Conservation (phyloP, 2,113 vertebrate species). For the Baryphthengus martii region DNA sequence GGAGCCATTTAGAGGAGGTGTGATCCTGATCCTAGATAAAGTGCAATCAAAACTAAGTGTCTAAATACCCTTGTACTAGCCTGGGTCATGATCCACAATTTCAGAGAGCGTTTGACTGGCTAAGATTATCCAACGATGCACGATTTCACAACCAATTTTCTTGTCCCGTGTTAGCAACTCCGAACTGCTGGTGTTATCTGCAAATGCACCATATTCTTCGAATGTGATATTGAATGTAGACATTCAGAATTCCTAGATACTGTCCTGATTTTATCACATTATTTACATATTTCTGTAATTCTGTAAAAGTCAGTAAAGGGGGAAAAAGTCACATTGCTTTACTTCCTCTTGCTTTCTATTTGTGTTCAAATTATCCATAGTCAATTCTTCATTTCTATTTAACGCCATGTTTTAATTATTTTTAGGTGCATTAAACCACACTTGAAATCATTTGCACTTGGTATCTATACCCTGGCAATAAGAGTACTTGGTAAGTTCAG, state of each 20-base stretch:
- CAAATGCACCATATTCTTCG: background rate
- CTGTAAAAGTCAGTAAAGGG: background rate
- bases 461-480: conserved; percentile 85
- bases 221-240: background rate
- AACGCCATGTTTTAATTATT: background rate
- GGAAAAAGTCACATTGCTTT: background rate
- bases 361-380: background rate
- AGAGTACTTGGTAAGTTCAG: conserved; percentile 86
- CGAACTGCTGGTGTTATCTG: background rate
- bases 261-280: background rate
- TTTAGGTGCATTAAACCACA: conserved; percentile 87
- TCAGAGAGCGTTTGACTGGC: background rate
- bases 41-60: background rate
- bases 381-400: background rate
- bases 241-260: background rate
- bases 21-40: background rate
- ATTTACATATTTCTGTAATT: background rate
- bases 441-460: conserved; percentile 88
- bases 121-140: background rate
- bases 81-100: background rate
- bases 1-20: background rate
- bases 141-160: background rate
- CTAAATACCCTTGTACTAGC: background rate
- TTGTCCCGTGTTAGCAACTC: background rate
- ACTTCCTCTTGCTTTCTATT: background rate